A percentile compares a stretch with the other conserved stretches of the same genome.
Conservation (phyloP, 2,888 invertebrate genomes). For the Pterostichus niger region DNA sequence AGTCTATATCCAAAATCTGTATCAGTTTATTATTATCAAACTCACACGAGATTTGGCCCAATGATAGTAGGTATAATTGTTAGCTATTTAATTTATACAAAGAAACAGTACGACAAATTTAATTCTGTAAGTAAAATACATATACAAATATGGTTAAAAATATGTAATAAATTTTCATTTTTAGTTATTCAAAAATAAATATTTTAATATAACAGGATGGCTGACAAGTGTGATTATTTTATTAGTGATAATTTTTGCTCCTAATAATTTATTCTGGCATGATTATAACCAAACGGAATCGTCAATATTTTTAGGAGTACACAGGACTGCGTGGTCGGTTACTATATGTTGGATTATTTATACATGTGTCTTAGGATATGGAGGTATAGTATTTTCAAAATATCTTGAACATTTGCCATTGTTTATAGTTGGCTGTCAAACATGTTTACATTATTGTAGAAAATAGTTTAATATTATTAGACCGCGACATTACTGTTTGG, state of each 20-base stretch:
- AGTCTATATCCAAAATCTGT: conserved; percentile 23
- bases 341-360: conserved; percentile 78
- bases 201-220: conserved; percentile 68
- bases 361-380: conserved; percentile 77
- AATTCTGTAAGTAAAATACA: conserved; percentile 56
- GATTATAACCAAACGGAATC: conserved; percentile 70
- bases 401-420: not conserved
- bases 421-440: too few species aligned
- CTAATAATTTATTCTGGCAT: conserved; percentile 69
- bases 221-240: conserved; percentile 68
- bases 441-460: too few species aligned
- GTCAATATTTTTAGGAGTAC: conserved; percentile 73
- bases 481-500: too few species aligned
- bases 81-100: conserved; percentile 23
- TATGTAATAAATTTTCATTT: not conserved
- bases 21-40: conserved; percentile 10
- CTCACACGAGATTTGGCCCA: conserved; percentile 32
- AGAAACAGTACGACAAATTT: conserved; percentile 43
- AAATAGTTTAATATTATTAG: too few species aligned
- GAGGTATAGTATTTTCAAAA: conserved; percentile 74
- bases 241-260: conserved; percentile 70
- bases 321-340: conserved; percentile 77
- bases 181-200: conserved; percentile 19
- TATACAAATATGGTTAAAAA: conserved; percentile 4
- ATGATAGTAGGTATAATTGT: conserved; percentile 14